Conservation (phyloP, 2,797 vertebrate species). For the Florisuga fusca region DNA sequence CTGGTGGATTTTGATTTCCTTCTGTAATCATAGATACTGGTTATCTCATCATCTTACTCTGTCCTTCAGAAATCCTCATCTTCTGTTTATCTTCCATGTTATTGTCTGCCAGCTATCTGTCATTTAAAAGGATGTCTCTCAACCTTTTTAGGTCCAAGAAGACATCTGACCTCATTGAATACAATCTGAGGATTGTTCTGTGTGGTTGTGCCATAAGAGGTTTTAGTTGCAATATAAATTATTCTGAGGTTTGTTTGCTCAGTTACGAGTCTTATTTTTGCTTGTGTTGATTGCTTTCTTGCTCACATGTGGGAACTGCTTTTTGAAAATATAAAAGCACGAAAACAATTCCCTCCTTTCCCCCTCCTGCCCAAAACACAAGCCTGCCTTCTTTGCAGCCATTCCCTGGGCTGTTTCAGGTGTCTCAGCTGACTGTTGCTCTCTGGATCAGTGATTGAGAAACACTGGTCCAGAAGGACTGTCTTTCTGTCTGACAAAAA, state of each 20-base stretch:
- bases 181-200: neutral
- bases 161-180: slow-evolving; percentile 18
- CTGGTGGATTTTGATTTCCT: neutral
- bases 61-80: slow-evolving; percentile 41
- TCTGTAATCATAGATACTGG: neutral
- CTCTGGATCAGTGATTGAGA: neutral
- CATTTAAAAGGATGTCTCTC: neutral
- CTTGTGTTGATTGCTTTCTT: neutral
- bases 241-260: neutral
- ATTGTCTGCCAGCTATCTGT: slow-evolving; percentile 18
- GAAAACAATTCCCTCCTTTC: neutral
- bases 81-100: neutral
- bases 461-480: neutral
- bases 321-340: neutral
- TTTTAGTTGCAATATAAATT: neutral
- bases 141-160: neutral
- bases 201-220: neutral
- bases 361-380: neutral
- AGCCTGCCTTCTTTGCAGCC: slow-evolving; percentile 2
- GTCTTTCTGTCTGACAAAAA: neutral
- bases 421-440: neutral
- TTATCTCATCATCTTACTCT: neutral
- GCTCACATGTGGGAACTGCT: neutral
- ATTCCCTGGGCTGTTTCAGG: neutral
- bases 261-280: neutral